Conservation (phyloP, 2,797 vertebrate genomes). For the Phoeniculus purpureus region DNA sequence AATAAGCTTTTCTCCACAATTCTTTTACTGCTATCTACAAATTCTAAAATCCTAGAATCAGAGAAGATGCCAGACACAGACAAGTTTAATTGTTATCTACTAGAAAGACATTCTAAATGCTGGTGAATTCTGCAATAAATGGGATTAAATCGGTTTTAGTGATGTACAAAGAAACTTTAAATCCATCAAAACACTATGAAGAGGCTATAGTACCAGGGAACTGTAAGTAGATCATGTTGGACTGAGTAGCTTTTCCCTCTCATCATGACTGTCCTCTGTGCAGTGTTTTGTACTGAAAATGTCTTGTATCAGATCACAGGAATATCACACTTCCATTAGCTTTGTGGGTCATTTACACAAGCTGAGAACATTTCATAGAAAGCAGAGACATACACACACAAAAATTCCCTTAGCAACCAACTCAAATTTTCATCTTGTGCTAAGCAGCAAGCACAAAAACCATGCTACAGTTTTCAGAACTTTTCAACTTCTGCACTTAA, state of each 20-base stretch:
- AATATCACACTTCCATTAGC: not conserved
- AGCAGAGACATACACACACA: not conserved
- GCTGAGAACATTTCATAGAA: not conserved
- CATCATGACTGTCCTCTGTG: not conserved
- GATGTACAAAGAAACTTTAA: not conserved
- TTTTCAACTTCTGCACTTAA: not conserved
- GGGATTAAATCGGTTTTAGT: not conserved
- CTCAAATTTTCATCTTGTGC: not conserved
- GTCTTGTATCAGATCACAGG: not conserved
- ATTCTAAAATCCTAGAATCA: not conserved
- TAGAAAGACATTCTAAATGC: not conserved
- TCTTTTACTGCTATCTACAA: not conserved
- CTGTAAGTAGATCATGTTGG: not conserved
- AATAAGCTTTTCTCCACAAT: constrained; percentile 1
- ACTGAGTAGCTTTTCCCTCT: not conserved
- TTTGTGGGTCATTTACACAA: not conserved
- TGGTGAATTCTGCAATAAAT: not conserved
- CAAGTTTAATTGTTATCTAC: not conserved
- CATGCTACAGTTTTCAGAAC: not conserved
- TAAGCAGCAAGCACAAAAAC: not conserved
- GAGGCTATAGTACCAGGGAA: not conserved
- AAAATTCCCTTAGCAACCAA: not conserved
- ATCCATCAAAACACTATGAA: not conserved
- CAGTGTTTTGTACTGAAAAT: not conserved
- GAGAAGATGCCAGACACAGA: not conserved